phyloP scores from a whole-genome alignment of 2,797 vertebrate species.

The Threskiornis aethiopicus region DNA sequence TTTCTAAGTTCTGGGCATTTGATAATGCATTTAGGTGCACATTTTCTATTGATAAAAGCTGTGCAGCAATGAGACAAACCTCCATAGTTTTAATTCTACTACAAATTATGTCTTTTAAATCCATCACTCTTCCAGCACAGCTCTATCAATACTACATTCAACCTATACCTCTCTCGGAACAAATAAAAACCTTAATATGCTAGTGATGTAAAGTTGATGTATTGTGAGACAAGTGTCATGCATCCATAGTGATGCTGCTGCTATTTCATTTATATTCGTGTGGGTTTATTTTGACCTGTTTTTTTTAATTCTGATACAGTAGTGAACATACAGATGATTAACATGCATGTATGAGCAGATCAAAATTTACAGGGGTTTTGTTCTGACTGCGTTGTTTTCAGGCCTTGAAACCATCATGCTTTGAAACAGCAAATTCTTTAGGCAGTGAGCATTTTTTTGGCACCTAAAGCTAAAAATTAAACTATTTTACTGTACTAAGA shows the following conservation, averaged over 20 bases:
- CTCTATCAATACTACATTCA: background rate
- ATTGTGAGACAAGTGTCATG: background rate
- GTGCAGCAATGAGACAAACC: background rate
- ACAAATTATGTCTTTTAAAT: background rate
- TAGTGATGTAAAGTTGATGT: background rate
- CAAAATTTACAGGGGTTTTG: background rate
- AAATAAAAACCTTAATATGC: background rate
- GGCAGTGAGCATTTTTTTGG: background rate
- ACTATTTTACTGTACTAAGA: background rate
- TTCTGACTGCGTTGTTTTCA: background rate
- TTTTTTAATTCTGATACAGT: background rate
- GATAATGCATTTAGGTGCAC: background rate
- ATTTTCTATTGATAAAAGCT: background rate
- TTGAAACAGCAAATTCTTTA: background rate
- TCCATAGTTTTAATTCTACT: background rate
- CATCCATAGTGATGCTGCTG: background rate
- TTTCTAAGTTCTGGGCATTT: background rate
- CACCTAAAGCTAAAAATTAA: background rate
- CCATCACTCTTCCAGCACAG: background rate
- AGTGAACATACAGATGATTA: background rate
- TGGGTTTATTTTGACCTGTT: background rate
- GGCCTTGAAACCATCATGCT: background rate
- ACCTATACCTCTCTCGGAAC: background rate
- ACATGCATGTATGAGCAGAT: background rate
- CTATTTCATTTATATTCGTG: background rate